Evolutionary conservation across 2,113 vertebrate species (phyloP), one percentile per base, ranked within the genome.

Genomic region (Girardinichthys multiradiatus): DNA sequence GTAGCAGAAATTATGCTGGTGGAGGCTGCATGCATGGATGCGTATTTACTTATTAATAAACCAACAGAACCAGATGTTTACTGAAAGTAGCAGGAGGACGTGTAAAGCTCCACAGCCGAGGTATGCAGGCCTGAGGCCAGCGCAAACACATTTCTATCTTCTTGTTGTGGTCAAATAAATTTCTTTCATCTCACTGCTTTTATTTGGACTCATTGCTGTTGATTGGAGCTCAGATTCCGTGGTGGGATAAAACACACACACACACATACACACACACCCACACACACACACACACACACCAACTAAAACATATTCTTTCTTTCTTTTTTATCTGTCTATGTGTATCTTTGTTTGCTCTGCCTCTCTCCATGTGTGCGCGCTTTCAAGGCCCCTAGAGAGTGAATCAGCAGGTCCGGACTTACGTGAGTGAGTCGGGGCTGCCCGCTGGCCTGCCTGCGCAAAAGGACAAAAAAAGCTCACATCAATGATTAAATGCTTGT

Each of bases 401-500:
- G 92, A 93, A 92, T 93, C 92, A 93, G 91, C 92, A 91, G 85
- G 87, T 92, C 87, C 79, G 87, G 83, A 82, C 51, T 77, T 79
- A 84, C 86, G 76, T 71, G 82, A 89, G 84, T 72, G 73, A 85
- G 76, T 62, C 24, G 75, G 76, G 87, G 82, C 83, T 91, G 90
- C 86, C 90, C 78, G 85, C 86, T 88, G 87, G 88, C 85, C 87
- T 82, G 84, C 84, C 86, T 85, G 87, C 51, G 54, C 68, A 68
- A 78, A 82, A 74, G 74, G 84, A 82, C 88, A 83, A 70, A 39
- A 73, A 82, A 82, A 90, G 77, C 74, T 81, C 80, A 21, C 80
- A 90, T 93, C 87, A 92, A 92, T 90, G 90, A 92, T 92, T 92
- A 92, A 93, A 89, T 30, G 90, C 90, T 87, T 71, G 83, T 72